Conservation (phyloP, 2,888 invertebrate genomes). For the Macaria liturata region DNA sequence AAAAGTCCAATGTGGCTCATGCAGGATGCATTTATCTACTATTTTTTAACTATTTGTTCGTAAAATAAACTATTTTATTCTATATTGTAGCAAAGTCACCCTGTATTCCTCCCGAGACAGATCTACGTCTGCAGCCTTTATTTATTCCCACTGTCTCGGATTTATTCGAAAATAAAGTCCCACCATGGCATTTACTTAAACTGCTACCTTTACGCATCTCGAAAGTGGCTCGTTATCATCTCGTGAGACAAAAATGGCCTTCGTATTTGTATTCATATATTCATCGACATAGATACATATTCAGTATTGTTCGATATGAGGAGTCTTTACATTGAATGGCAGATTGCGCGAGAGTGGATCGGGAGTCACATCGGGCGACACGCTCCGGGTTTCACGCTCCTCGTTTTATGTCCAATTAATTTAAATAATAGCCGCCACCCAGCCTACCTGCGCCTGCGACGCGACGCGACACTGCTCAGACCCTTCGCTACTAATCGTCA, state of each 20-base stretch:
- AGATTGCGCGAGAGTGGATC: constrained; percentile 43
- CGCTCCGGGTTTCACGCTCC: constrained; percentile 61
- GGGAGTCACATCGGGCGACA: constrained; percentile 58
- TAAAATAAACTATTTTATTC: too few relatives aligned
- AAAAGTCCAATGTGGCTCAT: too few relatives aligned
- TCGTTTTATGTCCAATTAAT: constrained; percentile 80
- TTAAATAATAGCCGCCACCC: constrained; percentile 77
- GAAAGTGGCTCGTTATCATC: constrained; percentile 12
- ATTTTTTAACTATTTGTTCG: too few relatives aligned
- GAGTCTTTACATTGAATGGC: constrained; percentile 46
- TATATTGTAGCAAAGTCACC: constrained; percentile 1
- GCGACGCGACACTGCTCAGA: constrained; percentile 42
- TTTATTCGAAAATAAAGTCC: constrained; percentile 7
- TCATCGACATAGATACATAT: constrained; percentile 33
- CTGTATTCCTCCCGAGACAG: constrained; percentile 29
- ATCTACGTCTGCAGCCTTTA: constrained; percentile 23
- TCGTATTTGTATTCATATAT: constrained; percentile 17
- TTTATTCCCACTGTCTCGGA: constrained; percentile 18
- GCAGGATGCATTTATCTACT: too few relatives aligned
- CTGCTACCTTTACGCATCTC: constrained; percentile 2
- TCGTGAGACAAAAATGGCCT: constrained; percentile 17
- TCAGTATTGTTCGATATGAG: constrained; percentile 36
- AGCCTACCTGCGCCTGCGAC: constrained; percentile 60
- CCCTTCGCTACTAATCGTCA: constrained; percentile 45
- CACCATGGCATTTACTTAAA: neutral